Evolutionary conservation across 2,888 invertebrate genomes (phyloP), one percentile per base, ranked within the genome.

Genomic region (Drosophila phalerata): DNA sequence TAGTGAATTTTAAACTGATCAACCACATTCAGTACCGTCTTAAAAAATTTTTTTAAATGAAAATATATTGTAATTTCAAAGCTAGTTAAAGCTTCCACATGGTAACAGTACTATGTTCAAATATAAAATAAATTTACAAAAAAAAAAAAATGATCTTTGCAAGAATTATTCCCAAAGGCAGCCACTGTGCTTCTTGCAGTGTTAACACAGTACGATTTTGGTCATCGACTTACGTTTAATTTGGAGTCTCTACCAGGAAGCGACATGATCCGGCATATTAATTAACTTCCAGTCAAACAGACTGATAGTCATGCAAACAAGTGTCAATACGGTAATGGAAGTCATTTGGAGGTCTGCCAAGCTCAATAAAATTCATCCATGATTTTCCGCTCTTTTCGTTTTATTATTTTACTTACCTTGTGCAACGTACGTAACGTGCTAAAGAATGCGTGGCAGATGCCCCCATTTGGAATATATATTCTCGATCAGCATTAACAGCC

Each of bases 231-330:
- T 34, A 25, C 48, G 17, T n/a, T 28, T 11, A 28, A n/a, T 38
- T 15, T 45, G 32, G 17, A 6, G n/a, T 45, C 69, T 13, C 38
- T 15, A 75, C 47, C 67, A 56, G 75, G 75, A 75, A 64, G 56
- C 22, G 19, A 52, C 57, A 51, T 49, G 48, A 52, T 34, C 10
- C 10, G 25, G 69, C 71, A 85, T 85, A 81, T 48, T 73, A 81
- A 81, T 56, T 63, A 78, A 22, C 61, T 47, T 9, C n/a, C 22
- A 37, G 15, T 30, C 25, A 34, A 22, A n/a, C n/a, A 56, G 15
- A 34, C 22, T 5, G 34, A 43, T 25, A 43, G 22, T 22, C 25
- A 28, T 38, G 8, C 38, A 17, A 10, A 19, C 19, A 49, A 42
- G 42, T 64, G 58, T 42, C 45, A 47, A 49, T 55, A 47, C 56